A percentile compares a stretch with the other conserved stretches of the same genome.
Conservation (phyloP, 2,113 vertebrate genomes). For the Entomyzon cyanotis region DNA sequence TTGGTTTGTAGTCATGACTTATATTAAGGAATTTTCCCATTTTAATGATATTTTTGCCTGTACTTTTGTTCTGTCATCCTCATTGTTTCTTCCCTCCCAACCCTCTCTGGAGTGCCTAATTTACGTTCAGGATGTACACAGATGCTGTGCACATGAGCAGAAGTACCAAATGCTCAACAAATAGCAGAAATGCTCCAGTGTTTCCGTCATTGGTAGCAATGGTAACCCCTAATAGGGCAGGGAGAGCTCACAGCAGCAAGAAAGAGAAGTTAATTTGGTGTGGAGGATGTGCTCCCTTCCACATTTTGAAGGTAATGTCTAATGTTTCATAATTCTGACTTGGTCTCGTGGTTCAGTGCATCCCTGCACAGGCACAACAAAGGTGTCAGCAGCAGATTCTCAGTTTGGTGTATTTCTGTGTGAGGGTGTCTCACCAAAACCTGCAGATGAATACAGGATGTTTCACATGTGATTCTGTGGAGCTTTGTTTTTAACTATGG, state of each 20-base stretch:
- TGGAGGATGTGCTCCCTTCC: neutral
- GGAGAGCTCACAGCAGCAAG: neutral
- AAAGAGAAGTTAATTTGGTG: neutral
- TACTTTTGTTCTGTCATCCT: neutral
- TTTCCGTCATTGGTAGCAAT: neutral
- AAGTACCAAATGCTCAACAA: neutral
- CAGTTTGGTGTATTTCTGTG: neutral
- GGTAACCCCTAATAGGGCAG: neutral
- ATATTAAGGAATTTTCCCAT: neutral
- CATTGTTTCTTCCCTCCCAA: neutral
- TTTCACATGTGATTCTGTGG: neutral
- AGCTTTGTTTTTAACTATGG: neutral
- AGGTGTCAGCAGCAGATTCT: neutral
- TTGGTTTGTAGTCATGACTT: neutral
- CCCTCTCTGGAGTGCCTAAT: neutral
- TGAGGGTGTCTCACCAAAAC: neutral
- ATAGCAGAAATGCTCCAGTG: neutral
- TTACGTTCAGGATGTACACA: neutral
- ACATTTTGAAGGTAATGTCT: neutral
- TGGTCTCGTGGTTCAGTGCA: neutral
- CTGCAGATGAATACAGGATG: neutral
- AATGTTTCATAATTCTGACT: neutral
- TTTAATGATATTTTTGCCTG: neutral
- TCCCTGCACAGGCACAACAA: neutral
- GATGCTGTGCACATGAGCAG: neutral